A percentile compares a stretch with the other conserved stretches of the same genome.
Evolutionary conservation across 2,797 vertebrate genomes (phyloP).

Genomic region (Tenualosa ilisha): DNA sequence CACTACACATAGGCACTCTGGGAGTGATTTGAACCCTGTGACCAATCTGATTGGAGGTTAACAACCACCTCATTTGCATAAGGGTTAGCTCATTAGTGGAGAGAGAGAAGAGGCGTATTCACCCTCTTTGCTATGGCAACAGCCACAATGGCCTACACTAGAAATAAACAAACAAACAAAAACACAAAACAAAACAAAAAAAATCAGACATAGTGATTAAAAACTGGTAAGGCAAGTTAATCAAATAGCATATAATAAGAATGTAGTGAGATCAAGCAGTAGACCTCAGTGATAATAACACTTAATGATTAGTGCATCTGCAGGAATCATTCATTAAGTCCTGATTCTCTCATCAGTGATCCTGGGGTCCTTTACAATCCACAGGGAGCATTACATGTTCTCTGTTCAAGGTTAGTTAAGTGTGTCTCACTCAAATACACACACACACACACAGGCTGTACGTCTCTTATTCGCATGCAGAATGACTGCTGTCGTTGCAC

Average conservation of each 20-base stretch:
- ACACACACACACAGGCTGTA: neutral
- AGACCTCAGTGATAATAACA: neutral
- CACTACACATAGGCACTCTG: conserved; percentile 50
- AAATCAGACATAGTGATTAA: too few species aligned
- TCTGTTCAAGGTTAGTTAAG: neutral
- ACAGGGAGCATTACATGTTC: neutral
- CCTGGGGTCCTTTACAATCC: neutral
- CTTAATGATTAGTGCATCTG: neutral
- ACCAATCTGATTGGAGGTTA: conserved; percentile 79
- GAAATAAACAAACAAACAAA: neutral
- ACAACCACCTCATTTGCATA: conserved; percentile 75
- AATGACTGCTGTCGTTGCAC: conserved; percentile 1
- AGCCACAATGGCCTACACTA: neutral
- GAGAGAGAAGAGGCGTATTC: neutral
- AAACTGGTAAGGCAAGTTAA: neutral
- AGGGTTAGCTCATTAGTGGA: conserved; percentile 52
- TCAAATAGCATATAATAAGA: neutral
- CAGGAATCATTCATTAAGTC: too few species aligned
- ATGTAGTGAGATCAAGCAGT: neutral
- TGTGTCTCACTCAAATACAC: neutral
- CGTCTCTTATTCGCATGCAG: neutral
- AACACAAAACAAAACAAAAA: neutral
- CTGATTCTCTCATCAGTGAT: too few species aligned
- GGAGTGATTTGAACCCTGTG: conserved; percentile 61
- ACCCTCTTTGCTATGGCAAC: neutral